phyloP scores from a whole-genome alignment of 2,113 vertebrate genomes.

The Micronycteris hirsuta region DNA sequence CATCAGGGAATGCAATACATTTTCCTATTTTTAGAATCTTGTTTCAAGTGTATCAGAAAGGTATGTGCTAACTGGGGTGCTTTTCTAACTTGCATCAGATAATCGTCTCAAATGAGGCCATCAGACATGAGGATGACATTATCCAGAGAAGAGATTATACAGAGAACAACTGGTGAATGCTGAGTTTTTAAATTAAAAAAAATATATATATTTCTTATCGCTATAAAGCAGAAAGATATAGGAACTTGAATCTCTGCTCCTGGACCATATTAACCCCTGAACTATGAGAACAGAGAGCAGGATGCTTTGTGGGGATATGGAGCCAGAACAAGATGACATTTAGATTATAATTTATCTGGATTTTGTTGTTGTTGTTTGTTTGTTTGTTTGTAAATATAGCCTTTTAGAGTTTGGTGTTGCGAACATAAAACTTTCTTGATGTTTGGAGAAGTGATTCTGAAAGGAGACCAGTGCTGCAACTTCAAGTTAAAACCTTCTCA shows the following conservation, averaged over 20 bases:
- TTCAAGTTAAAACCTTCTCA: background rate
- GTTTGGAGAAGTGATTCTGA: background rate
- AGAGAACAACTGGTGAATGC: background rate
- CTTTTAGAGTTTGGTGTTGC: background rate
- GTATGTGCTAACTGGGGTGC: background rate
- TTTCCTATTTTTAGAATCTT: background rate
- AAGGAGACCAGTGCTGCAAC: background rate
- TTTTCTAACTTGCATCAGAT: background rate
- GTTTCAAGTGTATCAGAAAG: background rate
- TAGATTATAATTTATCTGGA: background rate
- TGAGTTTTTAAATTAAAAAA: background rate
- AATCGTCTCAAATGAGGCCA: background rate
- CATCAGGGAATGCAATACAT: background rate
- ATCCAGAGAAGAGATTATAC: background rate
- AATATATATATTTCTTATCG: background rate
- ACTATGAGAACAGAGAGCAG: background rate
- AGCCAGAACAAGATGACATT: background rate
- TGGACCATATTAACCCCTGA: background rate
- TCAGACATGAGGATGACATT: background rate
- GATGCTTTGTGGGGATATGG: background rate
- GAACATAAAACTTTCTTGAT: background rate
- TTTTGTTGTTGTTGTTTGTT: background rate
- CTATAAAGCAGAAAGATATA: background rate
- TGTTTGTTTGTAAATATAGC: background rate
- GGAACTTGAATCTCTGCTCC: background rate